Evolutionary conservation across 2,113 vertebrate genomes (phyloP).

Genomic region (Ranitomeya imitator): DNA sequence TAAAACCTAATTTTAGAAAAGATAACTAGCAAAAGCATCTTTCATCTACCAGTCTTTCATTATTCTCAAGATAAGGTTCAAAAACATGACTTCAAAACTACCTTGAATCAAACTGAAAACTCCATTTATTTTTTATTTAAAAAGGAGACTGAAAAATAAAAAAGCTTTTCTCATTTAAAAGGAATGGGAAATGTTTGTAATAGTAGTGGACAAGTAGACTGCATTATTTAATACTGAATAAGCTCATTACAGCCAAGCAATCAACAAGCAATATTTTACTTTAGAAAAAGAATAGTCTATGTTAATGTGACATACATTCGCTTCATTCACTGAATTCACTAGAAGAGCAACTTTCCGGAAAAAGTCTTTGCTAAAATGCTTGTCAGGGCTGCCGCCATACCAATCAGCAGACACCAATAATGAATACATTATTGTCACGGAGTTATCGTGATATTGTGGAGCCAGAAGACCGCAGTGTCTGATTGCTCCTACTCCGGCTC

Average conservation of each 20-base stretch:
- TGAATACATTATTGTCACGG: too few relatives aligned
- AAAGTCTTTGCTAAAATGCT: not conserved
- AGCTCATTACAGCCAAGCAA: not conserved
- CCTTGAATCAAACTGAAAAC: not conserved
- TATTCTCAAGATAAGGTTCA: conserved; percentile 23
- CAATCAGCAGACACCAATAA: too few relatives aligned
- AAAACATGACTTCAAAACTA: conserved; percentile 26
- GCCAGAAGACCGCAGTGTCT: too few relatives aligned
- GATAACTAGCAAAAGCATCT: conserved; percentile 26
- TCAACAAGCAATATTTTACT: not conserved
- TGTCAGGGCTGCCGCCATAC: too few relatives aligned
- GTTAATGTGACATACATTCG: not conserved
- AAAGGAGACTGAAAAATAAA: not conserved
- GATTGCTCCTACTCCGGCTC: too few relatives aligned
- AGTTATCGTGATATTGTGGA: too few relatives aligned
- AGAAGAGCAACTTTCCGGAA: not conserved
- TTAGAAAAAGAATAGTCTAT: not conserved
- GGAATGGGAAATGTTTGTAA: not conserved
- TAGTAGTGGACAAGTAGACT: not conserved
- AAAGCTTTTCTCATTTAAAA: not conserved
- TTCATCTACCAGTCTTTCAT: conserved; percentile 23
- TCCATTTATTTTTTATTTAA: not conserved
- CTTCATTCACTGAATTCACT: too few relatives aligned
- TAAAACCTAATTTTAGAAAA: conserved; percentile 20
- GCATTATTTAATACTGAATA: not conserved